Evolutionary conservation across 35 echinoderm and acorn worm species (phyloP), one percentile per base, ranked within the genome.

Genomic region (Nesometra sesokonis): DNA sequence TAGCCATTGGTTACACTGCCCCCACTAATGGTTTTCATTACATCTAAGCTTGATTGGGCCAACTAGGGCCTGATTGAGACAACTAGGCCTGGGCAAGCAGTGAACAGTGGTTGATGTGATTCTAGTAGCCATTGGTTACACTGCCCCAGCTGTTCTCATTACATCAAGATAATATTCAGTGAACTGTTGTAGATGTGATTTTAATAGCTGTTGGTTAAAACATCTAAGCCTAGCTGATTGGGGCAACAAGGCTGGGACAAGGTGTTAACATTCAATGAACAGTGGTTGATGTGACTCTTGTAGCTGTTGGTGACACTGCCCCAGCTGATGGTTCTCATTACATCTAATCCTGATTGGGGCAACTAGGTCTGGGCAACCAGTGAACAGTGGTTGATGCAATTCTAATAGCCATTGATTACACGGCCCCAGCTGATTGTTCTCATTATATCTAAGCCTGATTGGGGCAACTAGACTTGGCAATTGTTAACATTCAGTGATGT

Each of bases 191-290:
- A 32, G 95, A 97, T 86, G 92, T 93, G 17, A 83, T 97, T 21
- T 80, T 97, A 30, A 93, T 97, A 35, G 95, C 86, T 11, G 92
- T 97, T 82, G 95, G 95, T 15, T 97, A 97, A n/a, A n/a, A n/a
- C n/a, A n/a, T n/a, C 38, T 43, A 43, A 43, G 38, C 5, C 38
- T 15, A 43, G 5, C 38, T 15, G 15, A 43, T 15, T 7, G 38
- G 15, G 95, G 95, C 47, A 86, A 37, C 77, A 82, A 21, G 95
- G 95, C 30, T 86, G 93, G 0, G 95, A 91, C 23, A 97, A 97
- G 35, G 84, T 97, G 8, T 97, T 97, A 32, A 97, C 91, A 76
- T 97, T 97, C 87, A 91, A 30, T 97, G 95, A 91, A 97, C 95
- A 32, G 31, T 97, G 27, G 89, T 97, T 32, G 95, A 97, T 86